Percentiles rank a stretch among this genome's conserved stretches.
Conservation (phyloP, 2,888 invertebrate species). For the Cerastoderma edule region DNA sequence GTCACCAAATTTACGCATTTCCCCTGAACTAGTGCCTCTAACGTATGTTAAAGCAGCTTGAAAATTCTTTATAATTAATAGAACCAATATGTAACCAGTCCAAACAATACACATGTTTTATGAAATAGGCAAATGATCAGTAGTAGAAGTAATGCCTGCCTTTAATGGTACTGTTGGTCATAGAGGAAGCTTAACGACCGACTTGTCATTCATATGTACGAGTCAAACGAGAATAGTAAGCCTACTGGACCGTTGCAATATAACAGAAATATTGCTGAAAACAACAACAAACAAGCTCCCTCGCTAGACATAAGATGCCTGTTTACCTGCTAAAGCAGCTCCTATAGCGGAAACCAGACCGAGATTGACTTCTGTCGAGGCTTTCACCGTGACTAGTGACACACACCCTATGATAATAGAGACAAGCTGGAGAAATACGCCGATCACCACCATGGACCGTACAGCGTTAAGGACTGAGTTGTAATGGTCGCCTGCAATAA, state of each 20-base stretch:
- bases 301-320: not conserved
- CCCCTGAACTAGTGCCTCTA: too few relatives aligned
- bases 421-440: not conserved
- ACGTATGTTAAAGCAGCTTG: too few relatives aligned
- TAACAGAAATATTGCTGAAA: not conserved
- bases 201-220: not conserved
- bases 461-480: slow-evolving; percentile 5
- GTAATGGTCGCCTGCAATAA: not conserved
- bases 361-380: not conserved
- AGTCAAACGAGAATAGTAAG: not conserved
- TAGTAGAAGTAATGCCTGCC: too few relatives aligned
- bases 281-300: not conserved
- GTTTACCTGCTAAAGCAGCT: slow-evolving; percentile 3
- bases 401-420: slow-evolving; percentile 2
- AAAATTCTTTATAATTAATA: too few relatives aligned
- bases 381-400: not conserved
- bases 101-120: too few relatives aligned
- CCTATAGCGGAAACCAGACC: not conserved
- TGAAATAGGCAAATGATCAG: too few relatives aligned
- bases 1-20: too few relatives aligned
- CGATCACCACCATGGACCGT: slow-evolving; percentile 7
- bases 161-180: too few relatives aligned
- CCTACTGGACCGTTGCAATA: not conserved
- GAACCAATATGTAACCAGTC: too few relatives aligned
- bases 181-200: too few relatives aligned